Percentiles rank a stretch among this genome's conserved stretches.
phyloP scores from a whole-genome alignment of 2,888 invertebrate species.

The Andrena trimmerana region DNA sequence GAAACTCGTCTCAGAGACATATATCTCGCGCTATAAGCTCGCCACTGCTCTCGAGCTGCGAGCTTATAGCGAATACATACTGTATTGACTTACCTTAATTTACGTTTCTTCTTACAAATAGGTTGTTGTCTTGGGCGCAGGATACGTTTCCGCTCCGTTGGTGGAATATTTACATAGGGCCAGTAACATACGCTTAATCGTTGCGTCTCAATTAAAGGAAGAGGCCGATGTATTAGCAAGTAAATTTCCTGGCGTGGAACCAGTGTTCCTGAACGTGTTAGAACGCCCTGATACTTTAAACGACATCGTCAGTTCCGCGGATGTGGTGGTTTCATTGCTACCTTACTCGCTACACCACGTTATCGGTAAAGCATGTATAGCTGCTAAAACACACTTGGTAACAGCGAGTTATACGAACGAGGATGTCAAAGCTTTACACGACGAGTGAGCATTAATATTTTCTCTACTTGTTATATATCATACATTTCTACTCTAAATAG shows the following conservation, averaged over 20 bases:
- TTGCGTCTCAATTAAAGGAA: constrained; percentile 94
- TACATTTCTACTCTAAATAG: too few relatives aligned
- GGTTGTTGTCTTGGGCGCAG: constrained; percentile 97
- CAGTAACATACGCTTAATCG: constrained; percentile 92
- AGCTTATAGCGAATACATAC: too few relatives aligned
- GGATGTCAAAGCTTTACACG: constrained; percentile 92
- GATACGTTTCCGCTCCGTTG: constrained; percentile 96
- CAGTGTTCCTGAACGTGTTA: constrained; percentile 93
- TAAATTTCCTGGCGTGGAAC: constrained; percentile 91
- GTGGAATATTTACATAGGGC: constrained; percentile 97
- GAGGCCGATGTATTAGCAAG: constrained; percentile 94
- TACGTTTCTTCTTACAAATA: constrained; percentile 71
- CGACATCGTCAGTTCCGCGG: constrained; percentile 90
- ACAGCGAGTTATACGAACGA: constrained; percentile 98
- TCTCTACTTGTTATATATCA: background rate
- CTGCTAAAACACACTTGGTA: constrained; percentile 95
- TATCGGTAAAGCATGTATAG: constrained; percentile 94
- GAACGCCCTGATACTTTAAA: constrained; percentile 90
- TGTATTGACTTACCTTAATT: too few relatives aligned
- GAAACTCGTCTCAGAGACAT: too few relatives aligned
- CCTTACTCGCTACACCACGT: constrained; percentile 96
- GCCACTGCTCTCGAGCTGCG: too few relatives aligned
- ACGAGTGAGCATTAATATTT: constrained; percentile 87
- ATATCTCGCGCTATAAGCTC: too few relatives aligned
- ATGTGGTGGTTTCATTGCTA: constrained; percentile 94